phyloP scores from a whole-genome alignment of 1,140 invertebrate genomes.

The Drosophila kohkoa region DNA sequence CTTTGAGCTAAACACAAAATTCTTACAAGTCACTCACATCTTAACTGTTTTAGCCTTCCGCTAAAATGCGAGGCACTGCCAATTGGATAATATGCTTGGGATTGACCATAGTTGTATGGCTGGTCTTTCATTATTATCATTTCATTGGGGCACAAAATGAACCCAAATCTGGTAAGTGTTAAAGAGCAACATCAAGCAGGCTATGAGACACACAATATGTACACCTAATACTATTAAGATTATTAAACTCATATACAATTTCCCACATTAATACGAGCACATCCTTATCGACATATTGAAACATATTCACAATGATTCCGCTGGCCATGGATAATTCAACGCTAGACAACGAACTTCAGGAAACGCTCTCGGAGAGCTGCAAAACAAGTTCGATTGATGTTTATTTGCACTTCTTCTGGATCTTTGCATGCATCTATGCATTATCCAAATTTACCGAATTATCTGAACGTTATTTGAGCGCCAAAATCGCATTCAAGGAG shows the following conservation, averaged over 20 bases:
- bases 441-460: constrained; percentile 58
- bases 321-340: constrained; percentile 37
- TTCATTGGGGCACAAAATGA: neutral
- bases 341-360: constrained; percentile 33
- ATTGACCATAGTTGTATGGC: constrained; percentile 21
- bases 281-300: neutral
- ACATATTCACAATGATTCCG: constrained; percentile 6
- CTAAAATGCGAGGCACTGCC: constrained; percentile 12
- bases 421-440: constrained; percentile 59
- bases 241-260: neutral
- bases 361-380: constrained; percentile 7
- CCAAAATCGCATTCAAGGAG: constrained; percentile 37
- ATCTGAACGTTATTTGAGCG: constrained; percentile 47
- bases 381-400: constrained; percentile 33
- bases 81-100: constrained; percentile 20
- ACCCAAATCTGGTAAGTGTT: constrained; percentile 12
- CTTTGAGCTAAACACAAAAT: constrained; percentile 11
- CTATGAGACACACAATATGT: neutral
- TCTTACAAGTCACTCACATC: neutral
- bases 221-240: neutral
- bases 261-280: constrained; percentile 20
- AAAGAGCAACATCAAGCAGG: constrained; percentile 5
- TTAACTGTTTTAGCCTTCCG: neutral
- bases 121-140: constrained; percentile 18
- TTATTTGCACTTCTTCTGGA: constrained; percentile 65